Evolutionary conservation across 2,888 invertebrate species (phyloP), one percentile per base, ranked within the genome.

Genomic region (Clanis bilineata): DNA sequence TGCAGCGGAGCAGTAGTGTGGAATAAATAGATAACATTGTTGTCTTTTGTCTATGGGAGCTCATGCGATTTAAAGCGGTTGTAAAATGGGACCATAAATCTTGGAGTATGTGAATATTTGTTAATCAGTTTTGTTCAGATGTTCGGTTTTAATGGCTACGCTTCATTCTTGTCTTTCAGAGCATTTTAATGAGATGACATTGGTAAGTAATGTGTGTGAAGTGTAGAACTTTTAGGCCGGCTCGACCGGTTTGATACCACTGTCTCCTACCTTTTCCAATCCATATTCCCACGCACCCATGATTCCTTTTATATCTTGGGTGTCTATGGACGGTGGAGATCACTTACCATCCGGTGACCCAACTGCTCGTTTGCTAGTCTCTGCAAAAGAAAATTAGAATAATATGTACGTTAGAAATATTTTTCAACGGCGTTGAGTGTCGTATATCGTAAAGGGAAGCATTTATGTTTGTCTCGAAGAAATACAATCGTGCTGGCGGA

Each of bases 401-500:
- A 15, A 28, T 51, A 28, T 25, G 28, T 41, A 15, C 21, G 32
- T 18, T 38, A 25, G 47, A 66, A 68, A 66, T 65, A 68, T 66
- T 66, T 63, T 64, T 64, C 51, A 44, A 38, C 45, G 12, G 60
- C 61, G 61, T 62, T 57, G 60, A 56, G 63, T 41, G 39, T 22
- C 32, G 58, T 60, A 45, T 62, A 55, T 65, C 58, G 62, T 63
- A 59, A 65, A 62, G 55, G 62, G 62, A 45, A 36, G 45, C 38
- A 22, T 62, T 62, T 51, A 51, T 45, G 56, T 58, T 62, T 47
- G 57, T 56, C 51, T 47, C 54, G 47, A 57, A 62, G 59, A 63
- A 55, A 57, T 57, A 61, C 32, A 36, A 58, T 23, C 6, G 12
- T 55, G 43, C 18, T 60, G 47, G 15, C 22, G 45, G 18, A 51